Evolutionary conservation across 2,797 vertebrate species (phyloP).

Genomic region (Arctocebus calabarensis): DNA sequence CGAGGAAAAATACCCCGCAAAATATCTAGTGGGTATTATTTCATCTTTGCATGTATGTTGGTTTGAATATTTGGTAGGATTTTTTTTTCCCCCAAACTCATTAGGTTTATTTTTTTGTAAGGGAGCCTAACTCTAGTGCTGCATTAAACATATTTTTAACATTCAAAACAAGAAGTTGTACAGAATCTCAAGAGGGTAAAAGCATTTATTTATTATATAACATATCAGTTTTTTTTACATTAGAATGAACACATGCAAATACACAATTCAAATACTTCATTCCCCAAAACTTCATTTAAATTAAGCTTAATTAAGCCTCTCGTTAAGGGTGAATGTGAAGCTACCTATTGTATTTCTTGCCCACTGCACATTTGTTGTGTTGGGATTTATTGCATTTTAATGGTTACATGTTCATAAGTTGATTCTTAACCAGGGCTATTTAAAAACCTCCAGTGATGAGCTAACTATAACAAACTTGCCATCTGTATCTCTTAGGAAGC

Average conservation of each 20-base stretch:
- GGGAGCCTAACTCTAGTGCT: background rate
- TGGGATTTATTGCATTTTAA: slow-evolving; percentile 68
- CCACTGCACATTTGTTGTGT: slow-evolving; percentile 30
- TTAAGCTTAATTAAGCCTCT: background rate
- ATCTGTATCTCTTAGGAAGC: slow-evolving; percentile 77
- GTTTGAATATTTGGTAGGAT: background rate
- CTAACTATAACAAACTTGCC: slow-evolving; percentile 75
- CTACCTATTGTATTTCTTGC: background rate
- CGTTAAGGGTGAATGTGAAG: background rate
- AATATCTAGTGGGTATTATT: background rate
- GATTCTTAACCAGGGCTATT: slow-evolving; percentile 69
- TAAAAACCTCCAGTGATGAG: slow-evolving; percentile 70
- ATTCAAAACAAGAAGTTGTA: background rate
- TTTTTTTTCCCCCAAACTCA: background rate
- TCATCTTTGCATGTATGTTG: background rate
- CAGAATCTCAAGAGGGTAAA: background rate
- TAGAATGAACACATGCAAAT: background rate
- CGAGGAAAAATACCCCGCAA: background rate
- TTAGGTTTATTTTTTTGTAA: background rate
- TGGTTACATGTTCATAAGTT: slow-evolving; percentile 45
- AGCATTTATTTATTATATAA: background rate
- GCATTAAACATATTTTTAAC: slow-evolving; percentile 22
- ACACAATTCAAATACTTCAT: background rate
- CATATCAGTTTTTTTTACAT: background rate
- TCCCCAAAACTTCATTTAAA: slow-evolving; percentile 26